Evolutionary conservation across 2,888 invertebrate species (phyloP).

Genomic region (Caenorhabditis afra): DNA sequence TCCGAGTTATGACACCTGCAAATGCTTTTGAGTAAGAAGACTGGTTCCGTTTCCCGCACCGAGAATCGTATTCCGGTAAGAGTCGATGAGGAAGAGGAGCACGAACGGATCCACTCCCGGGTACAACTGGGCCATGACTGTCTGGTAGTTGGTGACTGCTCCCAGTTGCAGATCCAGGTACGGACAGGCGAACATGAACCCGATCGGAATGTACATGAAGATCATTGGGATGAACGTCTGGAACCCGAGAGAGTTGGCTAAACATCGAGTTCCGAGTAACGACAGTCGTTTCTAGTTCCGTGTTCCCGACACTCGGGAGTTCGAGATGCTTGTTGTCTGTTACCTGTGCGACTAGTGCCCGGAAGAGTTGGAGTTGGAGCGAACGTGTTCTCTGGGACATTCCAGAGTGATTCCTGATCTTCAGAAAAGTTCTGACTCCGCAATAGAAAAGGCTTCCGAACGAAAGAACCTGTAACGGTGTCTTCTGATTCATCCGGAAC

Average conservation of each 20-base stretch:
- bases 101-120: conserved; percentile 46
- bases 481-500: no score
- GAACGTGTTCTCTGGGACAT: conserved; percentile 17
- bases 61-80: conserved; percentile 8
- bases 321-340: neutral
- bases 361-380: conserved; percentile 34
- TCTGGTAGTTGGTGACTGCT: conserved; percentile 42
- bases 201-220: conserved; percentile 42
- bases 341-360: conserved; percentile 36
- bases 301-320: no score
- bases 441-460: conserved; percentile 35
- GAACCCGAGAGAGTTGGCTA: no score
- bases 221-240: conserved; percentile 25
- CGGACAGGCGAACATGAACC: conserved; percentile 37
- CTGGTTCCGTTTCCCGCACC: no score
- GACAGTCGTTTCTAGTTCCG: no score
- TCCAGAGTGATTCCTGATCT: conserved; percentile 13
- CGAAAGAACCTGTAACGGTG: no score
- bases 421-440: conserved; percentile 9
- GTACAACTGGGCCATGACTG: conserved; percentile 35
- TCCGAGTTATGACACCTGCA: no score
- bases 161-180: conserved; percentile 36
- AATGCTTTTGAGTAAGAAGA: neutral
- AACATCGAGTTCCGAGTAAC: no score
- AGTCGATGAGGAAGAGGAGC: conserved; percentile 22